Evolutionary conservation across 2,888 invertebrate genomes (phyloP).

Genomic region (Cataglyphis altisquamis): DNA sequence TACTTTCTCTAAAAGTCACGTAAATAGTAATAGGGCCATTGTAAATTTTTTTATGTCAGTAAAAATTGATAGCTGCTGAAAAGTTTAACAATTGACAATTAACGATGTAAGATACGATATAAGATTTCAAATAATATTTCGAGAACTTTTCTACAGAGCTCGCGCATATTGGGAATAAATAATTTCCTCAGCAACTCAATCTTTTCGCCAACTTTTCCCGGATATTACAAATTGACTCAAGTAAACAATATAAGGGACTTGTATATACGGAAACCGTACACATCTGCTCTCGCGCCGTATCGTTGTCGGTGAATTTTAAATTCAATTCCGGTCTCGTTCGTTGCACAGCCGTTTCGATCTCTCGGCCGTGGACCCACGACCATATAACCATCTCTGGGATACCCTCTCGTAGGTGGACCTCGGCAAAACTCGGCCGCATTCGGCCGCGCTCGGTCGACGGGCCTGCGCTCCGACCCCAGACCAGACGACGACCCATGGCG

Average conservation of each 20-base stretch:
- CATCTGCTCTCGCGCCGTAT: conserved; percentile 18
- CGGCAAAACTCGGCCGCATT: conserved; percentile 72
- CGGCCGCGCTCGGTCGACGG: conserved; percentile 75
- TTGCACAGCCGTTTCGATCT: conserved; percentile 43
- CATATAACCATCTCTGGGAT: conserved; percentile 23
- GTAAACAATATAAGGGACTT: neutral
- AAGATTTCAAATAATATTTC: neutral
- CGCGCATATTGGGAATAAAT: neutral
- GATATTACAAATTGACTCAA: neutral
- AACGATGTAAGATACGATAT: neutral
- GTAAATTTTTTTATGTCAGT: neutral
- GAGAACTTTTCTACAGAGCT: neutral
- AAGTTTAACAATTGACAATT: neutral
- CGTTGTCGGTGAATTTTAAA: conserved; percentile 41
- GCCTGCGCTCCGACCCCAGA: conserved; percentile 80
- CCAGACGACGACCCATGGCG: conserved; percentile 81
- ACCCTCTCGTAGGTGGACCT: conserved; percentile 76
- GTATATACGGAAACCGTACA: neutral
- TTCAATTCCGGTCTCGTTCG: conserved; percentile 48
- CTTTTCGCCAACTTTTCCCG: neutral
- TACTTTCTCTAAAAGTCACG: neutral
- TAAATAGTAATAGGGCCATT: neutral
- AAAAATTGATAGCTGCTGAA: neutral
- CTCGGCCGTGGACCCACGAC: conserved; percentile 37
- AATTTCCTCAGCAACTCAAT: neutral